Conservation (phyloP, 2,113 vertebrate genomes). For the Ochotona princeps region DNA sequence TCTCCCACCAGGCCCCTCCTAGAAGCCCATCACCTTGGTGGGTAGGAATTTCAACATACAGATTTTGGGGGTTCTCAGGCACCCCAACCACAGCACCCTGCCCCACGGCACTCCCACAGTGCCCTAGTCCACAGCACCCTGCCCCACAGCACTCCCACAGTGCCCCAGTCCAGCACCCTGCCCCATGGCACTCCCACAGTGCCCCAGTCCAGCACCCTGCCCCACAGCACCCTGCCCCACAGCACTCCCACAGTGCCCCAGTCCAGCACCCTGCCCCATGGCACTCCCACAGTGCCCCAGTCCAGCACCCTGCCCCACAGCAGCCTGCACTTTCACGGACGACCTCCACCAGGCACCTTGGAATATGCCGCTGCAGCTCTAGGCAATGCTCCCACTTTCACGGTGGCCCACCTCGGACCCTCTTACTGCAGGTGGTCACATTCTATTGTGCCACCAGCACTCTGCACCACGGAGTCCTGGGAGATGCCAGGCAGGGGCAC, state of each 20-base stretch:
- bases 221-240: too few species aligned
- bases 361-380: not conserved
- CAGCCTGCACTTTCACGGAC: fast-evolving
- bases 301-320: fast-evolving
- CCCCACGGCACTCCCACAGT: too few species aligned
- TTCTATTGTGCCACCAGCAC: not conserved
- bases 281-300: not conserved
- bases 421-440: not conserved
- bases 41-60: not conserved
- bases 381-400: not conserved
- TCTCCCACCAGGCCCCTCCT: too few species aligned
- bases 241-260: too few species aligned
- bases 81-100: not conserved
- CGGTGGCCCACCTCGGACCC: not conserved
- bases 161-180: not conserved
- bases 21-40: too few species aligned
- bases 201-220: too few species aligned
- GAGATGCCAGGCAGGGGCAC: not conserved
- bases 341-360: not conserved
- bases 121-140: too few species aligned
- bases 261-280: not conserved
- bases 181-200: too few species aligned
- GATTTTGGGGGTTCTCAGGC: not conserved
- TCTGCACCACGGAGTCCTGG: too few species aligned
- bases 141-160: too few species aligned